These are phyloP conservation scores for Agrochola lota DNA, from an alignment of 2,888 invertebrate genomes.

Conservation along the genomic window DNA sequence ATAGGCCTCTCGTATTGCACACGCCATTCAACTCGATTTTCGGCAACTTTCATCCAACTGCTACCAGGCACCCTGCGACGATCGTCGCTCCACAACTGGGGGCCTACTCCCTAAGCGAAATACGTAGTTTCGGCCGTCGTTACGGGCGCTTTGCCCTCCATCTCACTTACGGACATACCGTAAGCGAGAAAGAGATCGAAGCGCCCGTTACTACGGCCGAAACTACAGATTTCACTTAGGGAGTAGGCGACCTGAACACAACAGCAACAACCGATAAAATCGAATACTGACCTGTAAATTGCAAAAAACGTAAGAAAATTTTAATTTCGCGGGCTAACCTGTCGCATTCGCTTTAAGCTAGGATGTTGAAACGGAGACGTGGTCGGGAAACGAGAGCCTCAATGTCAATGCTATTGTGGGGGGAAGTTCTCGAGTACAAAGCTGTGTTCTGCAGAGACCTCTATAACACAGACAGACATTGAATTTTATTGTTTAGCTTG, in stretches of 20 bases:
- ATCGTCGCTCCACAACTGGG: background rate
- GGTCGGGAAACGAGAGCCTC: constrained; percentile 41
- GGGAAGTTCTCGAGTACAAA: constrained; percentile 30
- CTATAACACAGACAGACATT: constrained; percentile 11
- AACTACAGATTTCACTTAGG: too few species aligned
- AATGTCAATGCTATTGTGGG: constrained; percentile 53
- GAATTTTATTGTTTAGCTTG: constrained; percentile 32
- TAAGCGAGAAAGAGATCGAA: too few species aligned
- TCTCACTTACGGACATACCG: too few species aligned
- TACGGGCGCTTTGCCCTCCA: too few species aligned
- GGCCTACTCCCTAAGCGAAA: too few species aligned
- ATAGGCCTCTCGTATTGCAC: too few species aligned
- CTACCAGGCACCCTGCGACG: background rate
- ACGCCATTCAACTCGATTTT: too few species aligned
- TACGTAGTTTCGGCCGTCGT: too few species aligned
- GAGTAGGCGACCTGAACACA: background rate
- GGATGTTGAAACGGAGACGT: constrained; percentile 20
- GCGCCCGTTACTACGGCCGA: too few species aligned
- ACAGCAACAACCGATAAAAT: background rate
- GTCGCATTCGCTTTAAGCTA: background rate
- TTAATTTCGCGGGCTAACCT: background rate
- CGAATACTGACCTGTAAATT: background rate
- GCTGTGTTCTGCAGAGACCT: constrained; percentile 17
- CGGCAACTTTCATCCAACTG: too few species aligned
- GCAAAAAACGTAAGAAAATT: background rate